These are phyloP conservation scores for Saiga tatarica DNA, from an alignment of 2,113 vertebrate species.

Conservation along the genomic window DNA sequence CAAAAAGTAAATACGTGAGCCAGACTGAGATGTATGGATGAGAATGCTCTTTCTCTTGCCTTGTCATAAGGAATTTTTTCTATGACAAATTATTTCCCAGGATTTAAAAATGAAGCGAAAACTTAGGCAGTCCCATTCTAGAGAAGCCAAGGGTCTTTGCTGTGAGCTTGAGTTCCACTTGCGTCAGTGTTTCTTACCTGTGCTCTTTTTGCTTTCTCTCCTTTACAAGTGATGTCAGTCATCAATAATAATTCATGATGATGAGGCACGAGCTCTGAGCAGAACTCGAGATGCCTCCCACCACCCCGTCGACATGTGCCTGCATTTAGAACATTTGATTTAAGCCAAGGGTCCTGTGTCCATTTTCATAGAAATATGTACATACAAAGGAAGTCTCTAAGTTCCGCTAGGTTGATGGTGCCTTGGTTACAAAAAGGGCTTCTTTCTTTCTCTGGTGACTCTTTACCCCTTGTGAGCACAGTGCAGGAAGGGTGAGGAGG, in stretches of 20 bases:
- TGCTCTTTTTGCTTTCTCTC: neutral
- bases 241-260: fast-evolving
- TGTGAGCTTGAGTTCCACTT: neutral
- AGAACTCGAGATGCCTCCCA: neutral
- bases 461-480: neutral
- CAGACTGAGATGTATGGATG: fast-evolving
- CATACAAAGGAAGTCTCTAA: too few species aligned
- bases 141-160: neutral
- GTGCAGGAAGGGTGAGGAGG: neutral
- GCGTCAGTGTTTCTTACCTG: neutral
- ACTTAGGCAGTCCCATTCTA: neutral
- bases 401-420: neutral
- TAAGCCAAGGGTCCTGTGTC: neutral
- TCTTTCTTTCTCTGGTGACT: neutral
- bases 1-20: neutral
- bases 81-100: neutral
- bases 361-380: neutral
- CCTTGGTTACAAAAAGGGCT: neutral
- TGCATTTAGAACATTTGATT: neutral
- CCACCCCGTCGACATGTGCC: fast-evolving
- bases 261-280: neutral
- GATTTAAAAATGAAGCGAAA: neutral
- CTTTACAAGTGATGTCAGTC: neutral
- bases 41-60: neutral
- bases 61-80: neutral